phyloP scores from a whole-genome alignment of 2,797 vertebrate species.

The Oryzias dopingdopingensis region DNA sequence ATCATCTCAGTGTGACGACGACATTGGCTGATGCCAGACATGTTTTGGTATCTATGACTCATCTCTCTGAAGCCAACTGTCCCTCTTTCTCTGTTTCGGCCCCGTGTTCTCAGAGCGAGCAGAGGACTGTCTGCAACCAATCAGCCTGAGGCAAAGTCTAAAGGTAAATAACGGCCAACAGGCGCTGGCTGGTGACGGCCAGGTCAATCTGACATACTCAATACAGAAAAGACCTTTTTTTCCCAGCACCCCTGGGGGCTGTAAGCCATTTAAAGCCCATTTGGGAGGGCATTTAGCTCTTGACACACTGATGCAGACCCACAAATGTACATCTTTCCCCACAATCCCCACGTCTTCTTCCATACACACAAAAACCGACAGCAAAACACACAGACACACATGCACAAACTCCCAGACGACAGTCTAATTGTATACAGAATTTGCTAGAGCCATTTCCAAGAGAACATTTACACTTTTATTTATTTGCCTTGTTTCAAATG shows the following conservation, averaged over 20 bases:
- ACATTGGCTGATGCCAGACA: slow-evolving; percentile 64
- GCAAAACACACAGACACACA: slow-evolving; percentile 44
- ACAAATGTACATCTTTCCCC: slow-evolving; percentile 53
- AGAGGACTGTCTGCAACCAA: slow-evolving; percentile 60
- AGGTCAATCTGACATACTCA: slow-evolving; percentile 34
- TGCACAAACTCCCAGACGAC: slow-evolving; percentile 48
- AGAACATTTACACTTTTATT: slow-evolving; percentile 78
- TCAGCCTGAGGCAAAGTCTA: slow-evolving; percentile 55
- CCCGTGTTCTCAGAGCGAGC: slow-evolving; percentile 48
- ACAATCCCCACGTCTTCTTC: background rate
- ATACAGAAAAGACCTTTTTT: slow-evolving; percentile 41
- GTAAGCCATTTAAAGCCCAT: slow-evolving; percentile 56
- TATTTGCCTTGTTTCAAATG: slow-evolving; percentile 79
- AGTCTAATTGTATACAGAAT: slow-evolving; percentile 74
- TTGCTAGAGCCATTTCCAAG: slow-evolving; percentile 67
- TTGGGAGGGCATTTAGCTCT: slow-evolving; percentile 52
- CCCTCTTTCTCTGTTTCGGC: slow-evolving; percentile 41
- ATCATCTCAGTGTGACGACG: slow-evolving; percentile 63
- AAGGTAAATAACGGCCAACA: slow-evolving; percentile 47
- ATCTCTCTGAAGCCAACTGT: slow-evolving; percentile 59
- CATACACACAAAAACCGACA: slow-evolving; percentile 23
- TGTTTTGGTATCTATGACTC: slow-evolving; percentile 66
- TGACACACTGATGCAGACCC: slow-evolving; percentile 47
- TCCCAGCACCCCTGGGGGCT: slow-evolving; percentile 32
- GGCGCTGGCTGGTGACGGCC: slow-evolving; percentile 17